Evolutionary conservation across 2,888 invertebrate species (phyloP), one percentile per base, ranked within the genome.

Genomic region (Tenthredo mesomela): DNA sequence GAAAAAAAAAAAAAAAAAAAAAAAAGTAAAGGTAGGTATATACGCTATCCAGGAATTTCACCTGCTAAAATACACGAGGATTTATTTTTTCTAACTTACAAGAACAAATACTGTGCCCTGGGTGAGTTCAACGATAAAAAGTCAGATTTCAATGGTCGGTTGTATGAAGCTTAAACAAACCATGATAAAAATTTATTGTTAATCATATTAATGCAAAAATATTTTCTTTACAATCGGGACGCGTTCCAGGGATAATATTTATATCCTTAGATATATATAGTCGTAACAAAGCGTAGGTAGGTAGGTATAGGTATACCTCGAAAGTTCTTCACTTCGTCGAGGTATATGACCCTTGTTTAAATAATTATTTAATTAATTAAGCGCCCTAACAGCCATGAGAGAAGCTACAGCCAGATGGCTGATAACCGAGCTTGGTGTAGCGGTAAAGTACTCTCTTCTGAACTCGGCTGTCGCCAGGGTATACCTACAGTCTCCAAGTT

Each of bases 391-490:
- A 82, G 82, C 67, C 67, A 82, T 47, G 82, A 82, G 82, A 82
- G 82, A 82, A 67, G 82, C 82, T 70, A 82, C 67, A 82, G 47
- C 82, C 67, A 82, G 40, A 67, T 82, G 67, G 67, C 50, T 82
- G 82, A 82, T 82, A 82, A 82, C 67, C 82, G 67, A 82, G 70
- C 47, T 82, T 82, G 82, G 82, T 82, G 67, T 82, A 82, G 82
- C 82, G 82, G 82, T 82, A 82, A 82, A 82, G 67, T 80, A 80
- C 80, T 80, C 80, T 80, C 61, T 58, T 80, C 80, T 80, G 80
- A 80, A 80, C 80, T 80, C 61, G 58, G 61, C 80, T 80, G 80
- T 80, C 80, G 61, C 80, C 80, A 80, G 58, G 80, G 58, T 80
- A 33, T 80, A 80, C 40, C 61, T 61, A 80, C 61, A 80, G 58